Evolutionary conservation across 2,888 invertebrate genomes (phyloP), one percentile per base, ranked within the genome.

Genomic region (Stenotaenia linearis): DNA sequence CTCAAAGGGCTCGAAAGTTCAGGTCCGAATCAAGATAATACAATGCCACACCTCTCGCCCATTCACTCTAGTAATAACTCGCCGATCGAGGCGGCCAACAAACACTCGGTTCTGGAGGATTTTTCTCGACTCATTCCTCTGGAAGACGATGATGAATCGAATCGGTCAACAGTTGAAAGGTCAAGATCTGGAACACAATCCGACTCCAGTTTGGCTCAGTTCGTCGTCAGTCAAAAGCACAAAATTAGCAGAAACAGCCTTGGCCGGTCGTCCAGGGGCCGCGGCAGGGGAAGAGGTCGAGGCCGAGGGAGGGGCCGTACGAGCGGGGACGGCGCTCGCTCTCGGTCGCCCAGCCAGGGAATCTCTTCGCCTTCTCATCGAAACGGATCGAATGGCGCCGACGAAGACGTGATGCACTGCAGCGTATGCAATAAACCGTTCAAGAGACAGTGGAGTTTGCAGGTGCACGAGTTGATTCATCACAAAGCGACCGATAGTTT

Each of bases 221-320:
- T 32, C 56, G 78, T 61, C n/a, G 50, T 30, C 25, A 78, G 56
- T 30, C 75, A 37, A 25, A 32, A 28, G n/a, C 75, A 37, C 21
- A 75, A 75, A 75, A 77, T 28, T 25, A 25, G 28, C 5, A 10
- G 77, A 28, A 21, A 25, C 23, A 28, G 21, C 12, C 1, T 40
- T 18, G 77, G 77, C 21, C n/a, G 77, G 12, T 30, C 40, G 40
- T 21, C 61, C 69, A 28, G 79, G 28, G 75, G 79, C n/a, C 32
- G 79, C n/a, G 79, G 79, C n/a, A 69, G 79, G 37, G 75, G 79
- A 37, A 79, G 75, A n/a, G 79, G 79, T 75, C 79, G 79, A 0
- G 79, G 79, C 21, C 74, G 79, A 25, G 45, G 77, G 9, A 4
- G 45, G 45, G 79, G 79, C 21, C 30, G 79, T 21, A 3, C 30